These are phyloP conservation scores for Drosophila paramelanica DNA, from an alignment of 2,888 invertebrate genomes.

Conservation along the genomic window DNA sequence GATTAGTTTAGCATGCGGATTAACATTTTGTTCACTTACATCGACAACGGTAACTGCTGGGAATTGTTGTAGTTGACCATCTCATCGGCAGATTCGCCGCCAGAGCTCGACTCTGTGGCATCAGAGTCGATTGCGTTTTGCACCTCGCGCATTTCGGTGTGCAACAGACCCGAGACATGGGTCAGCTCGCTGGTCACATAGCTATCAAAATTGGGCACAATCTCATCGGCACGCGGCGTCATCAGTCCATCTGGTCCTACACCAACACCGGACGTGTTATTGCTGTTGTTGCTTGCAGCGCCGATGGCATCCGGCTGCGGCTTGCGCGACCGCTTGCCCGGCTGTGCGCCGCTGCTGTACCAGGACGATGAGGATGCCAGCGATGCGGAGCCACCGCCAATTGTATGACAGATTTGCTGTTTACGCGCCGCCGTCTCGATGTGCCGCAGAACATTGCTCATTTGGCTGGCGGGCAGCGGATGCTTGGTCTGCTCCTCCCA, in stretches of 20 bases:
- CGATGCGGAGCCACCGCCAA: conserved; percentile 65
- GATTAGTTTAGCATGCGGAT: neutral
- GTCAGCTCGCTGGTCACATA: conserved; percentile 87
- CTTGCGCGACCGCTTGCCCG: conserved; percentile 61
- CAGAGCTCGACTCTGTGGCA: conserved; percentile 96
- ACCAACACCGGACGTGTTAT: neutral
- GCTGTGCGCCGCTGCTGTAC: conserved; percentile 57
- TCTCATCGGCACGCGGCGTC: conserved; percentile 67
- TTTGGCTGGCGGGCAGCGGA: conserved; percentile 86
- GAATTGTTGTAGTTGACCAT: conserved; percentile 91
- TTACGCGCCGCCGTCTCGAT: conserved; percentile 80
- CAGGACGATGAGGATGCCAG: conserved; percentile 66
- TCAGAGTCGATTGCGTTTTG: conserved; percentile 94
- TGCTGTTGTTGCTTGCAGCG: neutral
- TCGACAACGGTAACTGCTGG: conserved; percentile 90
- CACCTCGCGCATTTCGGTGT: conserved; percentile 90
- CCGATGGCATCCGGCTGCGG: conserved; percentile 26
- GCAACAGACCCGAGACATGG: conserved; percentile 90
- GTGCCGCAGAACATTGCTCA: conserved; percentile 86
- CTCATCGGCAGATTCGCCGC: conserved; percentile 97
- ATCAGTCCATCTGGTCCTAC: conserved; percentile 13
- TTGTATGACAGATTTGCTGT: conserved; percentile 78
- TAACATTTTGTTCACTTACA: conserved; percentile 87
- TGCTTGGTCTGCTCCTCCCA: conserved; percentile 84
- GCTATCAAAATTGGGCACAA: conserved; percentile 84